phyloP scores from a whole-genome alignment of 37 sponge, comb jelly and placozoan species.

The Hexactinellida sp. region DNA sequence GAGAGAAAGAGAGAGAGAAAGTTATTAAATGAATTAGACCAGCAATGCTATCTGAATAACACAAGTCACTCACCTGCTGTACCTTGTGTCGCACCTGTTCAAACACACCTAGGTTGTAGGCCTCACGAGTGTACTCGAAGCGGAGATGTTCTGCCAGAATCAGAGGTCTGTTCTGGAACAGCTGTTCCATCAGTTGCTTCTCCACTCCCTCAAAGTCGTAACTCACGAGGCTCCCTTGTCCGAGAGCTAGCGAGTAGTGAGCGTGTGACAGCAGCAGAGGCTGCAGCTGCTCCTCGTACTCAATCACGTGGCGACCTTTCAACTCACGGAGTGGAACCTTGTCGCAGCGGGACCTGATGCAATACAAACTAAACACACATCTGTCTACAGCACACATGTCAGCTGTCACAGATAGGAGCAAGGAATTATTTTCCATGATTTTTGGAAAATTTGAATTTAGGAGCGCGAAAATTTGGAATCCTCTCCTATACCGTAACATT shows the following conservation, averaged over 20 bases:
- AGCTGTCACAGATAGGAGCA: too few species aligned
- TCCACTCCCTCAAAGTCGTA: slow-evolving; percentile 13
- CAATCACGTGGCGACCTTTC: not conserved
- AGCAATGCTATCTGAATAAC: not conserved
- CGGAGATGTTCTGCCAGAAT: slow-evolving; percentile 11
- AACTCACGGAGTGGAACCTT: not conserved
- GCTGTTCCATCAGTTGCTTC: not conserved
- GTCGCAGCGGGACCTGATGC: not conserved
- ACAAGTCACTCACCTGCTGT: not conserved
- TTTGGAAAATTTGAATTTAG: too few species aligned
- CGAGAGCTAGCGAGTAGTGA: slow-evolving; percentile 15
- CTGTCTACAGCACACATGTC: too few species aligned
- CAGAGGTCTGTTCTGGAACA: not conserved
- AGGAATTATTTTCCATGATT: not conserved
- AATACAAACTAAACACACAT: too few species aligned
- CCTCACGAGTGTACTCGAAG: slow-evolving; percentile 7
- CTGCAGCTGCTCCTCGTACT: slow-evolving; percentile 1
- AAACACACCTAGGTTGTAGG: slow-evolving; percentile 10
- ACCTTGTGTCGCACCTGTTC: slow-evolving; percentile 14
- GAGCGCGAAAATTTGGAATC: too few species aligned
- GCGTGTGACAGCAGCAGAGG: slow-evolving; percentile 7
- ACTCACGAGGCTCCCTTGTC: not conserved
- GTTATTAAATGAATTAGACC: not conserved
- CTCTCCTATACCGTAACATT: too few species aligned
- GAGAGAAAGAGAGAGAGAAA: not conserved